Percentiles rank a stretch among this genome's conserved stretches.
These are phyloP conservation scores for Buphagus erythrorhynchus DNA, from an alignment of 2,797 vertebrate species.

Conservation along the genomic window DNA sequence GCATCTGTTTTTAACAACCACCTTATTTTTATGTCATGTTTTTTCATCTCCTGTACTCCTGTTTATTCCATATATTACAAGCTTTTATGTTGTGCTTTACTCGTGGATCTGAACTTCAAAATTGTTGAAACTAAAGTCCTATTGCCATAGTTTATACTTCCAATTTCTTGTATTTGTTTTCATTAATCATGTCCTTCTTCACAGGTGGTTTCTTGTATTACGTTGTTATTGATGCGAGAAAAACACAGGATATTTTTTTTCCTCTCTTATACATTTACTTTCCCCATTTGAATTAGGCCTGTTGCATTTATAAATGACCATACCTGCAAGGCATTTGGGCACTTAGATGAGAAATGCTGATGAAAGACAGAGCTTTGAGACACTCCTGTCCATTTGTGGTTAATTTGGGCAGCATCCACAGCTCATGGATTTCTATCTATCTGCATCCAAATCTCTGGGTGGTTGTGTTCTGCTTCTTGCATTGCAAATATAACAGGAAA, in stretches of 20 bases:
- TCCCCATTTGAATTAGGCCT: background rate
- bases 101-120: background rate
- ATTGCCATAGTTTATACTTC: conserved; percentile 3
- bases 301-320: conserved; percentile 44
- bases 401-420: conserved; percentile 36
- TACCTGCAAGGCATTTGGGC: conserved; percentile 39
- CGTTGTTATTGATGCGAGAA: background rate
- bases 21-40: background rate
- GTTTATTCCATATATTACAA: background rate
- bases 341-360: conserved; percentile 47
- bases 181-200: conserved; percentile 54
- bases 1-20: background rate
- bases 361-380: conserved; percentile 39
- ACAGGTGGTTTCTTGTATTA: conserved; percentile 51
- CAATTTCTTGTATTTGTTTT: conserved; percentile 47
- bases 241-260: background rate
- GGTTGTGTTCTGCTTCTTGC: background rate
- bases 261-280: background rate
- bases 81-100: background rate
- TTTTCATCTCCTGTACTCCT: background rate
- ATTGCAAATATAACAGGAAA: background rate
- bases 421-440: conserved; percentile 20
- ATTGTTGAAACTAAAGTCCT: background rate
- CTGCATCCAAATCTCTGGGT: background rate
- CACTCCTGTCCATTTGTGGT: background rate